Base-by-base conservation (phyloP, 2,888 invertebrate species). In the Microplitis deprimator region DNA sequence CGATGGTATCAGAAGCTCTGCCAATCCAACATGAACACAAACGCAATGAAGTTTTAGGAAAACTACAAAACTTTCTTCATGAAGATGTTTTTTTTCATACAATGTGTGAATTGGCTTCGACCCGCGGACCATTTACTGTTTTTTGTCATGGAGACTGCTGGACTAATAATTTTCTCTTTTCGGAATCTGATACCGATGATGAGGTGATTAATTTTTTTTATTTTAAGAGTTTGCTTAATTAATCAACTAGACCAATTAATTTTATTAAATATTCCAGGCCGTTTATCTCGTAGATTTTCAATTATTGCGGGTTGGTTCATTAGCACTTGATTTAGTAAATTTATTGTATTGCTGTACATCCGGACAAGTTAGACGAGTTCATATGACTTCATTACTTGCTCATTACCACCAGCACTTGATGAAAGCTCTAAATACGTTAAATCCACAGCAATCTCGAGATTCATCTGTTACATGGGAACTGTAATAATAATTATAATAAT, bases 91-190 rank as follows among this genome's bases (percentile, higher is more conserved):
- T 94, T 87, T 95, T 94, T 85, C 91, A 91, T 6, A 92, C 91
- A 40, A 94, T 95, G 94, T 91, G 94, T 77, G 91, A 93, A 39
- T 87, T 94, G 83, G 93, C 93, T 0, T 91, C 92, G 1, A 91
- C 93, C 0, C 91, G 91, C 81, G 93, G 94, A 62, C 93, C 93
- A 0, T 85, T 94, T 65, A 93, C 94, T 0, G 94, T 94, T 2
- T 93, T 95, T 81, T 93, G 94, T 74, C 95, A 95, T 83, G 95
- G 95, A 0, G 95, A 95, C 82, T 94, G 94, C 85, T 95, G 94
- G 94, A 94, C 94, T 0, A 95, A 95, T 84, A 95, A 95, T 86
- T 92, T 95, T 83, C 87, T 94, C 29, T 94, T 94, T 84, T 91
- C 92, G 81, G 93, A 80, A 90, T 68, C 81, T 59, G 76, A 76